Conservation (phyloP, 2,113 vertebrate species). For the Actinemys pallida region DNA sequence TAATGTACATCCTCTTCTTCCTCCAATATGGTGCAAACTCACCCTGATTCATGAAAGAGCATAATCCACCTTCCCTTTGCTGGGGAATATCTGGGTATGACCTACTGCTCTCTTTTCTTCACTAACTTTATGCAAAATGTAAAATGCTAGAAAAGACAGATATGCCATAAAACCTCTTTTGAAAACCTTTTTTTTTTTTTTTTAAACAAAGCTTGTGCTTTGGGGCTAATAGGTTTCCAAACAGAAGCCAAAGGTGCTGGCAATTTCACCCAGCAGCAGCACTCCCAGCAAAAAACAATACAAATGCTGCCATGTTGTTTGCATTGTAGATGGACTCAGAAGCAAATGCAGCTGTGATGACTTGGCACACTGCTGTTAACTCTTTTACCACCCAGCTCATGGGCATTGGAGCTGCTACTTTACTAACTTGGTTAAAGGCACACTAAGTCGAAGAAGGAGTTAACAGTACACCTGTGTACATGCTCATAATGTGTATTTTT, state of each 20-base stretch:
- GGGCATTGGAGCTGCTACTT: background rate
- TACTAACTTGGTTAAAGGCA: background rate
- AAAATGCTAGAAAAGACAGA: background rate
- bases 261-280: background rate
- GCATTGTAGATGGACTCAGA: background rate
- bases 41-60: background rate
- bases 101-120: background rate
- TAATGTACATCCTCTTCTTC: fast-evolving
- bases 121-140: background rate
- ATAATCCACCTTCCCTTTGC: background rate
- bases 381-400: background rate
- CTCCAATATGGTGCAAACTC: background rate
- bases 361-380: background rate
- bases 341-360: slow-evolving; percentile 38
- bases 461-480: slow-evolving; percentile 45
- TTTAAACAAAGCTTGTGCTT: background rate
- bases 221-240: background rate
- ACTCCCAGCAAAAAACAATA: background rate
- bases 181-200: background rate
- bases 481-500: slow-evolving; percentile 35
- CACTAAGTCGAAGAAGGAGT: background rate
- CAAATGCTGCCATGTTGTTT: slow-evolving; percentile 17
- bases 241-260: background rate
- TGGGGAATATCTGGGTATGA: background rate
- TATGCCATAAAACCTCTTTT: background rate